Conservation (phyloP, 2,797 vertebrate genomes). For the Notolabrus celidotus region DNA sequence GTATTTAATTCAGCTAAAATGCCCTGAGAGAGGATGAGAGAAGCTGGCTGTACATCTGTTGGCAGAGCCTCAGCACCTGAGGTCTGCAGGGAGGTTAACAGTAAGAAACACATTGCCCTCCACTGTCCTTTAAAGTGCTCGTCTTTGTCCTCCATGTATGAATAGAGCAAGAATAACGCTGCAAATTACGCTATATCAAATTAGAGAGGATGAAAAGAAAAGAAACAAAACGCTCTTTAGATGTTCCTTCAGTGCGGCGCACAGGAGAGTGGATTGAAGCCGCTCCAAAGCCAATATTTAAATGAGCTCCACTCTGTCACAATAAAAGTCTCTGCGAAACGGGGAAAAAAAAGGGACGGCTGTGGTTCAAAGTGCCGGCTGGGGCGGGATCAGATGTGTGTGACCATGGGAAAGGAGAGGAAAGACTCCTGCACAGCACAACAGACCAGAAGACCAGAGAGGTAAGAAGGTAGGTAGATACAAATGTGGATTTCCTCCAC, state of each 20-base stretch:
- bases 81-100: constrained; percentile 53
- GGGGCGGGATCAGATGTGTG: constrained; percentile 1
- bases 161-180: constrained; percentile 17
- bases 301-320: constrained; percentile 25
- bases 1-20: constrained; percentile 72
- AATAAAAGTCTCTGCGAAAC: constrained; percentile 24
- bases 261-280: constrained; percentile 24
- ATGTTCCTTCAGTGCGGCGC: neutral
- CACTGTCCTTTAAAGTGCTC: constrained; percentile 43
- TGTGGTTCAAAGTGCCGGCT: constrained; percentile 27
- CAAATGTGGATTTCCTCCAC: neutral
- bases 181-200: constrained; percentile 24
- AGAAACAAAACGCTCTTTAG: neutral
- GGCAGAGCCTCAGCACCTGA: constrained; percentile 55
- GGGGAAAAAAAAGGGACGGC: constrained; percentile 19
- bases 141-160: constrained; percentile 18
- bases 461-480: too few relatives aligned
- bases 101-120: constrained; percentile 57
- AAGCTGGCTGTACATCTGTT: constrained; percentile 56
- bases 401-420: constrained; percentile 5
- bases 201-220: constrained; percentile 20
- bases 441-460: neutral
- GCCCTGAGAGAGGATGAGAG: constrained; percentile 61
- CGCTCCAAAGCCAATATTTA: constrained; percentile 22
- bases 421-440: constrained; percentile 7